Percentiles rank a stretch among this genome's conserved stretches.
These are phyloP conservation scores for Natrix natrix DNA, from an alignment of 2,797 vertebrate species.

Conservation along the genomic window DNA sequence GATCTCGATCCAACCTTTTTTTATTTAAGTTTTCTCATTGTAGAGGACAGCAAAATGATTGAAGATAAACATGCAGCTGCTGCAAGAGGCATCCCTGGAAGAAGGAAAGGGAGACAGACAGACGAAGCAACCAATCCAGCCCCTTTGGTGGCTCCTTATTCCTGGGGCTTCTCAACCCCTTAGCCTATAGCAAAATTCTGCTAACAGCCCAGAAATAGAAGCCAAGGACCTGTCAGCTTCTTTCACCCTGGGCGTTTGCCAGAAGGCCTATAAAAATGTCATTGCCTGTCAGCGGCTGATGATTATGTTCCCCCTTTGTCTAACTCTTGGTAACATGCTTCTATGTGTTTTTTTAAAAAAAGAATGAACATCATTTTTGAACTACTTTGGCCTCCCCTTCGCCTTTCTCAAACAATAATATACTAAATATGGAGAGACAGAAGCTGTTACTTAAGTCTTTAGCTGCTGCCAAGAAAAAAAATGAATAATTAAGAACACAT, in stretches of 20 bases:
- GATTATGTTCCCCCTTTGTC: conserved; percentile 68
- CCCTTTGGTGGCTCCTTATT: neutral
- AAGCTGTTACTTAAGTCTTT: conserved; percentile 68
- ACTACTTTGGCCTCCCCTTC: conserved; percentile 64
- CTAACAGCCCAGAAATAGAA: conserved; percentile 44
- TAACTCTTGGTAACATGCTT: conserved; percentile 60
- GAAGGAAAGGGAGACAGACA: neutral
- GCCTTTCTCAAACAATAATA: conserved; percentile 76
- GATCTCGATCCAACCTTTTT: neutral
- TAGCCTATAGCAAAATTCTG: conserved; percentile 49
- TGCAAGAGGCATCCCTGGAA: neutral
- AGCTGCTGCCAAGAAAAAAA: conserved; percentile 71
- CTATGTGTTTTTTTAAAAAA: conserved; percentile 35
- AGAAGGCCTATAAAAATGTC: conserved; percentile 77
- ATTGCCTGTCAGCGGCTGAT: conserved; percentile 72
- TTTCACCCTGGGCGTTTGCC: conserved; percentile 63
- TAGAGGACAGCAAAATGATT: conserved; percentile 2
- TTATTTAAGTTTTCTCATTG: neutral
- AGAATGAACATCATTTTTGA: conserved; percentile 66
- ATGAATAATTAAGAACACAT: conserved; percentile 76
- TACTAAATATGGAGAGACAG: conserved; percentile 77
- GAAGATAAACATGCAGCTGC: conserved; percentile 27
- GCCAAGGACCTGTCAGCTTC: conserved; percentile 68
- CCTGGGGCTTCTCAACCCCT: neutral
- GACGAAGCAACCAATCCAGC: neutral